phyloP scores from a whole-genome alignment of 2,888 invertebrate genomes.

The Cheilosia grossa region DNA sequence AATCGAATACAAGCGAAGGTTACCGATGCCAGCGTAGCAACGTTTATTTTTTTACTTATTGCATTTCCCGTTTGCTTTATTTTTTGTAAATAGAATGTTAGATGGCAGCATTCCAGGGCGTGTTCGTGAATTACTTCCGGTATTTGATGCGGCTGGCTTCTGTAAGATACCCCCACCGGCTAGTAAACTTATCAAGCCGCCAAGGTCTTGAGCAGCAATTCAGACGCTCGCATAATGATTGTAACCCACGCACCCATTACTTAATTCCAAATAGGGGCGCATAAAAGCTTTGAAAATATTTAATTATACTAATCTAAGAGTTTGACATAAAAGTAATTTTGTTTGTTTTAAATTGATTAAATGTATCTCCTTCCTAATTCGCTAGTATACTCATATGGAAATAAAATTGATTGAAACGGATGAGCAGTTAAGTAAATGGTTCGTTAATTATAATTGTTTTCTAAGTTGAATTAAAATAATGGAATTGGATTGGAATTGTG shows the following conservation, averaged over 20 bases:
- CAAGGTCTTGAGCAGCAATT: conserved; percentile 78
- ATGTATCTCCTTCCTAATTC: conserved; percentile 55
- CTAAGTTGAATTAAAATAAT: neutral
- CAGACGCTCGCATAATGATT: conserved; percentile 24
- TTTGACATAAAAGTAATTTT: conserved; percentile 58
- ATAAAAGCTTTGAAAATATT: conserved; percentile 37
- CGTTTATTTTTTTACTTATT: conserved; percentile 21
- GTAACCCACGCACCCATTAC: conserved; percentile 66
- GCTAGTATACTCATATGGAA: conserved; percentile 57
- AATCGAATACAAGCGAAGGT: conserved; percentile 84
- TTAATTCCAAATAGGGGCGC: conserved; percentile 61
- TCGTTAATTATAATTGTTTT: conserved; percentile 3
- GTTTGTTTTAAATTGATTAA: conserved; percentile 63
- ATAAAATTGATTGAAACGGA: conserved; percentile 60
- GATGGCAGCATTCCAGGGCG: conserved; percentile 88
- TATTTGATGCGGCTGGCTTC: conserved; percentile 94
- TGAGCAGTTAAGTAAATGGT: conserved; percentile 34
- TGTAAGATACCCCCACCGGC: conserved; percentile 92
- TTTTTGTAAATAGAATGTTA: conserved; percentile 84
- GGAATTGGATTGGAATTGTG: neutral
- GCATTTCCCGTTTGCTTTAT: conserved; percentile 40
- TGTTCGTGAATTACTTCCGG: conserved; percentile 90
- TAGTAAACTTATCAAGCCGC: conserved; percentile 89
- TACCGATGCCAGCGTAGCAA: conserved; percentile 48
- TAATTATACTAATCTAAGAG: conserved; percentile 59